Conservation (phyloP, 2,113 vertebrate genomes). For the Erythrolamprus reginae region DNA sequence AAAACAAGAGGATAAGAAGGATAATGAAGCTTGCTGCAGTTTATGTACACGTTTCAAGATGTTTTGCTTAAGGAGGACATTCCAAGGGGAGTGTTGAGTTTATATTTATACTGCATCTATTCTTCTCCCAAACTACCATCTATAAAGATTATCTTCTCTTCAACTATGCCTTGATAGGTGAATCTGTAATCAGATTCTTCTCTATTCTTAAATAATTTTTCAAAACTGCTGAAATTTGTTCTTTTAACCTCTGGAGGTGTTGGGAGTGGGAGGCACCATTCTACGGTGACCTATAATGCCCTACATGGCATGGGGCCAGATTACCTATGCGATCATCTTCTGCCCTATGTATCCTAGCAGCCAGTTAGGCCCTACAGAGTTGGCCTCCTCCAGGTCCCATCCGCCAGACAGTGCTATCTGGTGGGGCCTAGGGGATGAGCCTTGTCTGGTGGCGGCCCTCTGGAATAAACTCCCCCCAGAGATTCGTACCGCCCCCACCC, state of each 20-base stretch:
- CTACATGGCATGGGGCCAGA: too few species aligned
- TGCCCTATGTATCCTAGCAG: too few species aligned
- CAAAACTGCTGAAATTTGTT: neutral
- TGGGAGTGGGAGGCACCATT: too few species aligned
- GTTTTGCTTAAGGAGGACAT: neutral
- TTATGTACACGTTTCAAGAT: neutral
- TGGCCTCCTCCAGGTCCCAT: too few species aligned
- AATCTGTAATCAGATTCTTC: neutral
- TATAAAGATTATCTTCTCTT: neutral
- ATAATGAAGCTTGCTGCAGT: neutral
- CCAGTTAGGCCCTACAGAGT: too few species aligned
- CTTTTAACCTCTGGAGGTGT: neutral
- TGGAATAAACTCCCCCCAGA: too few species aligned
- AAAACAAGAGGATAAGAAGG: neutral
- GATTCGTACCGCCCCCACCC: too few species aligned
- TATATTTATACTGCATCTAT: neutral
- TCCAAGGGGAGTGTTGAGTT: neutral
- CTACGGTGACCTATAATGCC: too few species aligned
- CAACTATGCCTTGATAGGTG: neutral
- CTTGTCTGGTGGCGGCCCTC: too few species aligned
- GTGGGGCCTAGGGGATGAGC: too few species aligned
- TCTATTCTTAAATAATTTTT: neutral
- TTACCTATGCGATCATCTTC: too few species aligned
- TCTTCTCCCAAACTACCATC: neutral
- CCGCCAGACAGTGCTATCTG: too few species aligned